Conservation (phyloP, 1,140 invertebrate genomes). For the Lysiphlebus fabarum region DNA sequence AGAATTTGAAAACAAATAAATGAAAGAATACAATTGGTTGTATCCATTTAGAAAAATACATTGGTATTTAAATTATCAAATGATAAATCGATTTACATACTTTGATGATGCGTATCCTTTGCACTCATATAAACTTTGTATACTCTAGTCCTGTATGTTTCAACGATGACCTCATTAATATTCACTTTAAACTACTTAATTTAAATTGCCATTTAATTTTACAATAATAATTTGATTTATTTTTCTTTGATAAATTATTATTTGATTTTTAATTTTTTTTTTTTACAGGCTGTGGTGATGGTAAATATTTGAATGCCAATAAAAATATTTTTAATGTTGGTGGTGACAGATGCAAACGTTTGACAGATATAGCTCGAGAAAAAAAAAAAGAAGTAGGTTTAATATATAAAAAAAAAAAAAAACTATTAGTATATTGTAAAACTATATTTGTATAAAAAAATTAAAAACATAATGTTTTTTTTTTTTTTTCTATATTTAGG, state of each 20-base stretch:
- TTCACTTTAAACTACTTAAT: not conserved
- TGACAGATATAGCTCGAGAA: conserved; percentile 73
- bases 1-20: too few relatives aligned
- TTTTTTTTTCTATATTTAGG: conserved; percentile 57
- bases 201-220: too few relatives aligned
- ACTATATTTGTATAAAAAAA: not conserved
- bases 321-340: conserved; percentile 82
- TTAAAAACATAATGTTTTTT: not conserved
- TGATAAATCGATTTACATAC: conserved; percentile 6
- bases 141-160: too few relatives aligned
- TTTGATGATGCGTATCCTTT: conserved; percentile 6
- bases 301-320: conserved; percentile 87
- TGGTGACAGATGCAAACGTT: conserved; percentile 77
- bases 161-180: conserved; percentile 9
- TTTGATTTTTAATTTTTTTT: too few relatives aligned
- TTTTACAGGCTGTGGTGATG: conserved; percentile 82
- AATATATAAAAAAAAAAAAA: too few relatives aligned
- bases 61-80: conserved; percentile 8
- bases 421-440: not conserved
- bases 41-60: conserved; percentile 1
- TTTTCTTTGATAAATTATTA: too few relatives aligned
- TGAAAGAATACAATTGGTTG: too few relatives aligned
- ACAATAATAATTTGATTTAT: too few relatives aligned
- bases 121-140: too few relatives aligned
- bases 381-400: conserved; percentile 76